Evolutionary conservation across 1,140 invertebrate genomes (phyloP), one percentile per base, ranked within the genome.

Genomic region (Grapholita molesta): DNA sequence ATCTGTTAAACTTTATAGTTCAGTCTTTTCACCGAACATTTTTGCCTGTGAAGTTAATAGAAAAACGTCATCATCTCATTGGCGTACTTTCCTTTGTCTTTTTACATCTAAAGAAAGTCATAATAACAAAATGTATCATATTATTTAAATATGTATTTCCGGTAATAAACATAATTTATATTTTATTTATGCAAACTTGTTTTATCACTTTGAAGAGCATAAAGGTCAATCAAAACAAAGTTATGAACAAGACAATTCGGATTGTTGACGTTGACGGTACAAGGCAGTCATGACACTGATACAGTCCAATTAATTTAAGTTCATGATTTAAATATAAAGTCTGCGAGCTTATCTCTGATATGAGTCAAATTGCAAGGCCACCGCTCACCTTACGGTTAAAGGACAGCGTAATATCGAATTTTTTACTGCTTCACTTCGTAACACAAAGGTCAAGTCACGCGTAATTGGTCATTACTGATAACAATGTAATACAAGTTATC

Each of bases 301-400:
- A 28, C 55, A 61, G 25, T 61, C 28, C 25, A 61, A 61, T 61
- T 30, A 28, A 32, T 61, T 11, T 15, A 48, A 48, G 18, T 15
- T 21, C 42, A 48, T 30, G 55, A 61, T 15, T 5, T 25, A 61
- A 61, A 57, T 25, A 57, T 25, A 61, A 61, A 18, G 15, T 61
- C 28, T 61, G 25, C 55, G 30, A 61, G 25, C 55, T 61, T 61
- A 61, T 61, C 55, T 30, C 25, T 15, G 55, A 61, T 61, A 25
- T 61, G 55, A 61, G 55, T 61, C 55, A 18, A 38, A 30, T 61
- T 7, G 23, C 11, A 61, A 61, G 55, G 55, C 3, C 55, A 25
- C 55, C 55, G n/a, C 12, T 61, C 24, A 28, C 25, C 24, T 12
- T 57, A 57, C 23, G 24, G 53, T 57, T 25, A 57, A 23, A 23